Evolutionary conservation across 2,888 invertebrate species (phyloP).

Genomic region (Trichopria drosophilae): DNA sequence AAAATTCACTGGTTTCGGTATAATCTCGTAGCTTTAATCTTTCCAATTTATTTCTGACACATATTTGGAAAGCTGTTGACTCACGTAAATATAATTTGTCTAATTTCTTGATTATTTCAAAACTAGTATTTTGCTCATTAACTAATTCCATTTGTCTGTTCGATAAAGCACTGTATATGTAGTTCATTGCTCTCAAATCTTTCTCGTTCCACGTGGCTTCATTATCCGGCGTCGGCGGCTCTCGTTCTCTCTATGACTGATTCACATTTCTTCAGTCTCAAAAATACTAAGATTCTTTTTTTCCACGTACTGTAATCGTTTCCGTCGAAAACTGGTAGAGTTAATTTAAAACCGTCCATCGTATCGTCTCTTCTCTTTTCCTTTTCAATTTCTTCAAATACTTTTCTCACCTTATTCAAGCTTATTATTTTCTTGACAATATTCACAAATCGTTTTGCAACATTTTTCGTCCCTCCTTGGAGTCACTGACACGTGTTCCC

Average conservation of each 20-base stretch:
- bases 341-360: too few species aligned
- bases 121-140: slow-evolving; percentile 25
- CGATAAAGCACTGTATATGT: slow-evolving; percentile 27
- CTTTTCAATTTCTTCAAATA: neutral
- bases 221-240: neutral
- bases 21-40: slow-evolving; percentile 8
- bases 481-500: too few species aligned
- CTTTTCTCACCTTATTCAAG: too few species aligned
- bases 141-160: slow-evolving; percentile 33
- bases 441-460: neutral
- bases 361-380: slow-evolving; percentile 15
- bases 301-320: too few species aligned
- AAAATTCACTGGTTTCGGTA: neutral
- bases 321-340: slow-evolving; percentile 33
- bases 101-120: too few species aligned
- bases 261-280: slow-evolving; percentile 32
- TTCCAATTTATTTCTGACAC: slow-evolving; percentile 34
- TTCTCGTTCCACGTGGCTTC: slow-evolving; percentile 30
- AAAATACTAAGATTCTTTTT: too few species aligned
- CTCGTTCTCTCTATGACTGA: slow-evolving; percentile 16
- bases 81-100: slow-evolving; percentile 31
- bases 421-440: neutral
- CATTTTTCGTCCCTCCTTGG: neutral
- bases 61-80: slow-evolving; percentile 34
- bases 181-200: slow-evolving; percentile 35